phyloP scores from a whole-genome alignment of 2,797 vertebrate species.

The Phaenicophaeus curvirostris region DNA sequence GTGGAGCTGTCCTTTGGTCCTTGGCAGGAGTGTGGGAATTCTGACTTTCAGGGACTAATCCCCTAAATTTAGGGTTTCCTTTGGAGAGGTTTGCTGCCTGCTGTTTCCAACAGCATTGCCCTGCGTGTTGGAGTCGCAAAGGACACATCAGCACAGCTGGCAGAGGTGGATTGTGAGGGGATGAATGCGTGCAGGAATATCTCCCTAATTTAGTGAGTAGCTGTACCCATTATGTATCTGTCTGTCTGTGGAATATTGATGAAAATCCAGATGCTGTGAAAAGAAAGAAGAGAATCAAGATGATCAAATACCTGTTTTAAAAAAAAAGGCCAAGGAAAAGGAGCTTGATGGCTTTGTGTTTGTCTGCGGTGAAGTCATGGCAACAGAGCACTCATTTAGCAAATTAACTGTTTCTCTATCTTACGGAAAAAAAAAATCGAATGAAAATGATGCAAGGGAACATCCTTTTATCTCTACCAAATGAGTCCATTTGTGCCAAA shows the following conservation, averaged over 20 bases:
- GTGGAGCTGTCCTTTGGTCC: not conserved
- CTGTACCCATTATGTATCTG: not conserved
- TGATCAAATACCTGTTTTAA: constrained; percentile 65
- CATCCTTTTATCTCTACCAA: constrained; percentile 69
- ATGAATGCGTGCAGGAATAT: not conserved
- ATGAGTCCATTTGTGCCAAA: constrained; percentile 62
- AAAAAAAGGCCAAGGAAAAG: constrained; percentile 58
- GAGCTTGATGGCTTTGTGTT: constrained; percentile 69
- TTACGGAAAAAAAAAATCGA: not conserved
- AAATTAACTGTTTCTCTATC: constrained; percentile 71
- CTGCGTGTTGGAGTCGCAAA: not conserved
- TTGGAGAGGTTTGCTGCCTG: not conserved
- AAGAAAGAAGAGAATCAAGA: constrained; percentile 43
- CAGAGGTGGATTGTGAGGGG: not conserved
- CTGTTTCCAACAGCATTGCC: not conserved
- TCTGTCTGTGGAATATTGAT: not conserved
- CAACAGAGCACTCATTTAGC: constrained; percentile 66
- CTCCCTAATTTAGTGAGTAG: not conserved
- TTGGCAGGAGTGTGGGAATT: not conserved
- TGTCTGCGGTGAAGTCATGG: constrained; percentile 74
- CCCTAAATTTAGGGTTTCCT: not conserved
- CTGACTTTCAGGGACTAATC: not conserved
- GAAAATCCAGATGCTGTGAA: constrained; percentile 6
- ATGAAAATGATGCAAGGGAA: constrained; percentile 49
- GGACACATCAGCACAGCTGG: not conserved